Conservation (phyloP, 2,888 invertebrate genomes). For the Cosmopolites sordidus region DNA sequence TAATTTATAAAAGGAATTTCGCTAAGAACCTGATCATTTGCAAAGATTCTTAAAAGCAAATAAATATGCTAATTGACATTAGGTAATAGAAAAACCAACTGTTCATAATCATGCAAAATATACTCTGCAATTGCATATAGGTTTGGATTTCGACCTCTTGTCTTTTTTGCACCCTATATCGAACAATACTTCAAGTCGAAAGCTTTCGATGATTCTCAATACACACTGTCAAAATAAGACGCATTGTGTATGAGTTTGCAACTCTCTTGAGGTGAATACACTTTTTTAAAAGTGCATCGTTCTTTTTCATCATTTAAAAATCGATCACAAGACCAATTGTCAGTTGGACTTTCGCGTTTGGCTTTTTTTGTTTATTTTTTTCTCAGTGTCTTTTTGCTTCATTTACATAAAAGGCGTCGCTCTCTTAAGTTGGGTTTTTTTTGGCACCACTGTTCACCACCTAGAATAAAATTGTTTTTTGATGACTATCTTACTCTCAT, state of each 20-base stretch:
- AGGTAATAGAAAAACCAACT: not conserved
- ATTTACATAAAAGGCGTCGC: slow-evolving; percentile 1
- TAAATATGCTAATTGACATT: not conserved
- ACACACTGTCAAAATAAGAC: not conserved
- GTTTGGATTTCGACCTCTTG: not conserved
- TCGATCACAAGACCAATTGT: slow-evolving; percentile 26
- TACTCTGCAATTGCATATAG: no score
- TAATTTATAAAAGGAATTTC: not conserved
- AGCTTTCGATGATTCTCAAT: not conserved
- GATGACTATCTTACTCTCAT: not conserved
- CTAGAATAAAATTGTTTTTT: slow-evolving; percentile 1
- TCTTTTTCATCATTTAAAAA: slow-evolving; percentile 21
- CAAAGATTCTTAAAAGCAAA: not conserved
- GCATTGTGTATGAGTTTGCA: slow-evolving; percentile 11
- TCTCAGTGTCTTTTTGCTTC: not conserved
- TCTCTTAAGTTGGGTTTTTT: not conserved
- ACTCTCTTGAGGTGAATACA: slow-evolving; percentile 14
- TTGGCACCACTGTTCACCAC: not conserved
- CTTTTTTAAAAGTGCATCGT: slow-evolving; percentile 18
- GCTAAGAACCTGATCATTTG: not conserved
- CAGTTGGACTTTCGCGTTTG: slow-evolving; percentile 9
- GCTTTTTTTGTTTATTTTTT: slow-evolving; percentile 7
- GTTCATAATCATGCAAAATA: not conserved
- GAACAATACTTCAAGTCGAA: not conserved
- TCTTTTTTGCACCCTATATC: not conserved